A percentile compares a stretch with the other conserved stretches of the same genome.
These are phyloP conservation scores for Hyperopisus bebe DNA, from an alignment of 2,113 vertebrate species.

Conservation along the genomic window DNA sequence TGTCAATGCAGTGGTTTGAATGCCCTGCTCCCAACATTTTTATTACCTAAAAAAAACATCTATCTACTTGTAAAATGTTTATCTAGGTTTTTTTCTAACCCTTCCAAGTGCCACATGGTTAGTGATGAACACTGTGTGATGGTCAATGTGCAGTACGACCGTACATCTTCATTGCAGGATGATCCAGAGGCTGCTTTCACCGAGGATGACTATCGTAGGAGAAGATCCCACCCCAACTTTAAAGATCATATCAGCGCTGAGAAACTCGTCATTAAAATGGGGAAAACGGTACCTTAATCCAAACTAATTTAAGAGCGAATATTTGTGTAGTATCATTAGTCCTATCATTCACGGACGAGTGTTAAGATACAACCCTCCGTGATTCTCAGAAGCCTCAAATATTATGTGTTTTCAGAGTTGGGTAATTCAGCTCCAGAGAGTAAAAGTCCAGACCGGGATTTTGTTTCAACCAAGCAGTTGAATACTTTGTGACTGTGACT, in stretches of 20 bases:
- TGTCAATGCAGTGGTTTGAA: background rate
- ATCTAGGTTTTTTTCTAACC: background rate
- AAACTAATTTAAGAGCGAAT: background rate
- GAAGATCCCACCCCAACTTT: conserved; percentile 78
- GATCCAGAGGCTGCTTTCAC: conserved; percentile 66
- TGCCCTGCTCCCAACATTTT: background rate
- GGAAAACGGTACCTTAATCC: conserved; percentile 70
- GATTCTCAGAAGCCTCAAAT: background rate
- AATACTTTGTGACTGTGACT: too few relatives aligned
- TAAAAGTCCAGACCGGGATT: too few relatives aligned
- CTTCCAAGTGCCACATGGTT: background rate
- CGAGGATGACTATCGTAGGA: conserved; percentile 75
- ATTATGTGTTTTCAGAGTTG: background rate
- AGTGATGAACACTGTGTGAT: background rate
- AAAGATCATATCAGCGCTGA: conserved; percentile 70
- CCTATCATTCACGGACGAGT: background rate
- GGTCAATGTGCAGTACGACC: background rate
- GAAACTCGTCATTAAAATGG: conserved; percentile 74
- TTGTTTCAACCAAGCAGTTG: too few relatives aligned
- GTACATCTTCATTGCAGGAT: conserved; percentile 54
- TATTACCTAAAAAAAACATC: background rate
- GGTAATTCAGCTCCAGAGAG: too few relatives aligned
- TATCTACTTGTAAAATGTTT: background rate
- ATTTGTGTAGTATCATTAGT: background rate
- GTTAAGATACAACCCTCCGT: background rate